Evolutionary conservation across 30 jellyfish, hydroid and myxozoan genomes (phyloP), one percentile per base, ranked within the genome.

Genomic region (Hydractinia echinata): DNA sequence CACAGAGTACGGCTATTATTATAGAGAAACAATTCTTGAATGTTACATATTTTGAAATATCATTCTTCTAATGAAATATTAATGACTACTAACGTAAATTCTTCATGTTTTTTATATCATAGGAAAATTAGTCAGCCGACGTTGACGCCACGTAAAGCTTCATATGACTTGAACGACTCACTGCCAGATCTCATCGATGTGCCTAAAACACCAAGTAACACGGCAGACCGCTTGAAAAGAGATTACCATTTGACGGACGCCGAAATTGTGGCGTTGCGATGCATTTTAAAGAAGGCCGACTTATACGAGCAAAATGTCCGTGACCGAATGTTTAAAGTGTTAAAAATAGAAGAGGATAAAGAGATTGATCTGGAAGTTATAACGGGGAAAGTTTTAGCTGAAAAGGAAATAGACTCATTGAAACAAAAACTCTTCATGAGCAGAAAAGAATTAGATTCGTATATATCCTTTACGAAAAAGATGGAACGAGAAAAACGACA

Each of bases 401-500:
- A 94, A 30, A 84, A 95, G 39, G 99, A 87, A 77, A 81, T 86
- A 50, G 97, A 85, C 51, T 76, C 95, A 10, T 84, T 94, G 61
- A 88, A 94, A 72, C 94, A 94, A 81, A 85, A 86, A 84, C 78
- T 94, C 56, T 89, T 86, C 67, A 86, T 89, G 72, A 84, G 96
- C 74, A 82, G 99, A 44, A 85, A 87, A 52, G 99, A 94, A 86
- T 93, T 94, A 10, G 99, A 94, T 76, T 94, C 99, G 8, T 94
- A 94, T 54, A 94, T 94, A 5, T 87, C 99, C 15, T 94, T 94
- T 55, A 82, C 95, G 72, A 94, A 88, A 81, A 94, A 94, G 58
- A 94, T 94, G 99, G 99, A 94, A 60, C 80, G 94, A n/a, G 96
- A 94, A 64, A 94, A 94, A 82, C 88, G 96, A 20, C 99, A 94